Percentiles rank a stretch among this genome's conserved stretches.
These are phyloP conservation scores for Zhengitettix transpicula DNA, from an alignment of 2,888 invertebrate genomes.

Conservation along the genomic window DNA sequence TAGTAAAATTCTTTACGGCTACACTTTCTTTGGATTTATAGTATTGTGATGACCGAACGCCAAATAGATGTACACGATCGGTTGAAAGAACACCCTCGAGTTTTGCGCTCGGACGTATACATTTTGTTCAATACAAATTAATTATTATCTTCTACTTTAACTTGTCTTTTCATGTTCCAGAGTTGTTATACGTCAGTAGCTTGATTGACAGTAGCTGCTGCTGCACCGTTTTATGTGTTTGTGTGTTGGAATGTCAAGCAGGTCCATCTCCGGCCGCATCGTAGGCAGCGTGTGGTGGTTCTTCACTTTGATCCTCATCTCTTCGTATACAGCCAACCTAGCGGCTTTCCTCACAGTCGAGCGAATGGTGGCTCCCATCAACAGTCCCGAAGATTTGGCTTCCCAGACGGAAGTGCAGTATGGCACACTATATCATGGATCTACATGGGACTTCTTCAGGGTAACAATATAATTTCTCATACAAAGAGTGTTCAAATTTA, in stretches of 20 bases:
- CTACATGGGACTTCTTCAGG: slow-evolving; percentile 77
- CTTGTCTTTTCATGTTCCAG: no score
- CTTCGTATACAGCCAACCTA: slow-evolving; percentile 96
- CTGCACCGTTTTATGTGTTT: background rate
- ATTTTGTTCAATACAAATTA: no score
- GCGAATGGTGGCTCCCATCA: slow-evolving; percentile 89
- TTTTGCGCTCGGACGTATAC: no score
- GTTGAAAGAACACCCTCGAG: no score
- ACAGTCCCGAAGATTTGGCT: slow-evolving; percentile 77
- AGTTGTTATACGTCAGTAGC: no score
- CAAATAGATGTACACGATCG: no score
- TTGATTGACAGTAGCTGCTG: no score
- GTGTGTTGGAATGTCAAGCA: slow-evolving; percentile 17
- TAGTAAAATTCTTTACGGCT: no score
- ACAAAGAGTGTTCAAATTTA: no score
- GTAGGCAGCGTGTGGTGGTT: slow-evolving; percentile 99
- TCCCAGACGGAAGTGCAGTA: slow-evolving; percentile 88
- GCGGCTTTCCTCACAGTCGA: slow-evolving; percentile 96
- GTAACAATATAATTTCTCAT: slow-evolving; percentile 27
- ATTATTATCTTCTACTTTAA: no score
- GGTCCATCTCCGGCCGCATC: slow-evolving; percentile 81
- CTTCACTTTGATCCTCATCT: slow-evolving; percentile 92
- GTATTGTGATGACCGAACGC: no score
- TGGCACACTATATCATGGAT: slow-evolving; percentile 61
- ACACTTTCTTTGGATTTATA: no score